These are phyloP conservation scores for Cynodonichthys magdalenae DNA, from an alignment of 2,797 vertebrate genomes.

Conservation along the genomic window DNA sequence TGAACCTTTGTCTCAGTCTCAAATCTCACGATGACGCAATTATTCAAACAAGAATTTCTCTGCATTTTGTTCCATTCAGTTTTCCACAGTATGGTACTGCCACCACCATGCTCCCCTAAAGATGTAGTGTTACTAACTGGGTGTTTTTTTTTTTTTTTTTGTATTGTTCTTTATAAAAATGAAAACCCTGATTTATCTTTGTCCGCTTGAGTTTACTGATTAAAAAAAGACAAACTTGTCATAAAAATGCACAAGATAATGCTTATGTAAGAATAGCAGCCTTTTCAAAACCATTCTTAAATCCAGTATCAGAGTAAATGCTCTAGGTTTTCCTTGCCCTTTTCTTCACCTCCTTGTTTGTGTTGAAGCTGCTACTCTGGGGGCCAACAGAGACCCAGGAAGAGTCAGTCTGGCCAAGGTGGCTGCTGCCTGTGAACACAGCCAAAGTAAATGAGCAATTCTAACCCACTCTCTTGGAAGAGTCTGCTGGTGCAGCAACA, in stretches of 20 bases:
- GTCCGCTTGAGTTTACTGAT: neutral
- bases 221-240: neutral
- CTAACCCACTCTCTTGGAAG: slow-evolving; percentile 51
- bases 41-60: too few relatives aligned
- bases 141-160: too few relatives aligned
- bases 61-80: too few relatives aligned
- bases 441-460: slow-evolving; percentile 67
- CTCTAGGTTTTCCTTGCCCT: neutral
- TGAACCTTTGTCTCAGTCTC: too few relatives aligned
- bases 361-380: slow-evolving; percentile 24
- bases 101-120: too few relatives aligned
- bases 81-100: too few relatives aligned
- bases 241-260: neutral
- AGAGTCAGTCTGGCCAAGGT: slow-evolving; percentile 52
- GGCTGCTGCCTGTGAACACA: slow-evolving; percentile 49
- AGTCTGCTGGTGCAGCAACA: slow-evolving; percentile 44
- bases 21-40: too few relatives aligned
- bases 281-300: neutral
- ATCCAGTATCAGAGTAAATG: neutral
- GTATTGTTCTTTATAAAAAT: too few relatives aligned
- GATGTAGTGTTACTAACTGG: too few relatives aligned
- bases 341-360: slow-evolving; percentile 9
- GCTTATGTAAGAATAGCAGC: neutral
- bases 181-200: neutral
- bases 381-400: slow-evolving; percentile 53